Evolutionary conservation across 2,888 invertebrate genomes (phyloP).

Genomic region (Hemistola chrysoprasaria): DNA sequence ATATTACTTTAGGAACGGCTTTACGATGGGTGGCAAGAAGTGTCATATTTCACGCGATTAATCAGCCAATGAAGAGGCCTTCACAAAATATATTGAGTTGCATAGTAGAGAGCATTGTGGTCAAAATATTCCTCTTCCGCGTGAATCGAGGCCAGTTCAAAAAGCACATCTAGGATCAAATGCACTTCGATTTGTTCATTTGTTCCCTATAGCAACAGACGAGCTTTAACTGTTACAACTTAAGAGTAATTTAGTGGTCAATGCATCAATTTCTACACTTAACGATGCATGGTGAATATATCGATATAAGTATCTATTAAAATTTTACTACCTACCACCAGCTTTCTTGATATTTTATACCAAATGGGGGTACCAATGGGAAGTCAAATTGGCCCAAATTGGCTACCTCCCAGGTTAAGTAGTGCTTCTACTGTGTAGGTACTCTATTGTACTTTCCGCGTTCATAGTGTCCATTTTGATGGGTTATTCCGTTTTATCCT

Average conservation of each 20-base stretch:
- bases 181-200: slow-evolving; percentile 42
- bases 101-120: slow-evolving; percentile 15
- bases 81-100: slow-evolving; percentile 12
- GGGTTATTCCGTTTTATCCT: too few relatives aligned
- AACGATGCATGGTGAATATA: background rate
- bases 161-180: slow-evolving; percentile 42
- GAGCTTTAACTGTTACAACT: slow-evolving; percentile 1
- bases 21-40: background rate
- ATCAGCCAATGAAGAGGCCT: slow-evolving; percentile 5
- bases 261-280: slow-evolving; percentile 9
- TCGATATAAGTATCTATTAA: slow-evolving; percentile 3
- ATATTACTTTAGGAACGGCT: too few relatives aligned
- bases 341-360: too few relatives aligned
- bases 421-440: too few relatives aligned
- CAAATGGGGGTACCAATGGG: too few relatives aligned
- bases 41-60: slow-evolving; percentile 12
- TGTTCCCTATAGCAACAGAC: slow-evolving; percentile 18
- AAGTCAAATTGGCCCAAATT: too few relatives aligned
- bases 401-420: too few relatives aligned
- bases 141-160: slow-evolving; percentile 63
- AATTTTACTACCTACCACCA: too few relatives aligned
- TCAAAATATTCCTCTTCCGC: slow-evolving; percentile 48
- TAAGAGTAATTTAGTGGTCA: slow-evolving; percentile 2
- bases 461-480: too few relatives aligned
- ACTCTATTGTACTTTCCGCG: too few relatives aligned